These are phyloP conservation scores for Mycteria americana DNA, from an alignment of 2,797 vertebrate genomes.

Conservation along the genomic window DNA sequence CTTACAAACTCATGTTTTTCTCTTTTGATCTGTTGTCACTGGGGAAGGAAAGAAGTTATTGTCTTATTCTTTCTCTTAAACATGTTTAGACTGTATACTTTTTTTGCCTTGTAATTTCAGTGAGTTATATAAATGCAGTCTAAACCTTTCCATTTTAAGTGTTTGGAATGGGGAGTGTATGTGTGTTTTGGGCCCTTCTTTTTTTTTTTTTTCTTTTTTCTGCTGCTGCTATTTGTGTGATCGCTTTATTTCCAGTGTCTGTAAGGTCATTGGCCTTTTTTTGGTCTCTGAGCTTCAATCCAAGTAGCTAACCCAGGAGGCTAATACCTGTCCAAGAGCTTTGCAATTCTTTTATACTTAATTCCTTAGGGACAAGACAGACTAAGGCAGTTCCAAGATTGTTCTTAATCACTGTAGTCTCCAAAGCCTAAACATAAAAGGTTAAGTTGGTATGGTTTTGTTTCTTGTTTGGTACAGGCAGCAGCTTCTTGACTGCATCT, in stretches of 20 bases:
- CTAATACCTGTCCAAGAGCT: background rate
- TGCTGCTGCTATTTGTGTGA: background rate
- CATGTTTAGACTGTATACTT: background rate
- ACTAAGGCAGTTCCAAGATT: background rate
- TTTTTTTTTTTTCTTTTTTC: too few relatives aligned
- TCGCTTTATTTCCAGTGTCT: background rate
- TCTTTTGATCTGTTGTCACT: background rate
- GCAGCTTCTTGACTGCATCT: slow-evolving; percentile 71
- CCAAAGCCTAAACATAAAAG: background rate
- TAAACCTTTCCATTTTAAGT: background rate
- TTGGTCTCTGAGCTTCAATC: background rate
- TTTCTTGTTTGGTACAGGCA: slow-evolving; percentile 54
- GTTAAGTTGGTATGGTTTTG: background rate
- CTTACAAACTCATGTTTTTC: background rate
- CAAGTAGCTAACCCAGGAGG: background rate
- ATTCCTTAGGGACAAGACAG: background rate
- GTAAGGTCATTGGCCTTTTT: background rate
- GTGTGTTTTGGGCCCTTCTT: background rate
- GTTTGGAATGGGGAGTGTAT: background rate
- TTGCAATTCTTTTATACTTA: background rate
- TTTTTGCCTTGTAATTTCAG: background rate
- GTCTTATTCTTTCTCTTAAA: background rate
- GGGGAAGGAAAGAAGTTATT: background rate
- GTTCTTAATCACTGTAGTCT: background rate
- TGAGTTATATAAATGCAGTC: background rate